Conservation (phyloP, 2,888 invertebrate genomes). For the Dynastes grantii region DNA sequence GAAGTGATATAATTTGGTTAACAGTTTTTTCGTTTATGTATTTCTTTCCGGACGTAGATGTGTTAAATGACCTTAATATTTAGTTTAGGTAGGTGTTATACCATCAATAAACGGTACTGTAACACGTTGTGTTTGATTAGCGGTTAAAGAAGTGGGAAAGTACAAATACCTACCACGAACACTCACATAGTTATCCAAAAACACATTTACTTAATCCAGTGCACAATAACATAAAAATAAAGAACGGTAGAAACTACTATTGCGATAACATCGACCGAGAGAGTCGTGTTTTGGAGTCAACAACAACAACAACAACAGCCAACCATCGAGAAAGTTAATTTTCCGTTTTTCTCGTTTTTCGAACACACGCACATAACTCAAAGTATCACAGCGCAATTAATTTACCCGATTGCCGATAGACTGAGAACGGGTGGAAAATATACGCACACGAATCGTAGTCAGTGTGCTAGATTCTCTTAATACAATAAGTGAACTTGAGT, state of each 20-base stretch:
- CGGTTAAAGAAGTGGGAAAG: background rate
- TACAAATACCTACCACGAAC: constrained; percentile 36
- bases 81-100: constrained; percentile 6
- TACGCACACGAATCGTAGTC: constrained; percentile 22
- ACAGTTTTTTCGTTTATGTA: too few relatives aligned
- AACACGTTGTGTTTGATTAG: constrained; percentile 10
- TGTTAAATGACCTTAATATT: constrained; percentile 26
- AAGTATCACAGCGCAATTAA: constrained; percentile 38
- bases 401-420: constrained; percentile 11
- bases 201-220: constrained; percentile 10
- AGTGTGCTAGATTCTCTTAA: constrained; percentile 43
- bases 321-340: constrained; percentile 31
- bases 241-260: constrained; percentile 13
- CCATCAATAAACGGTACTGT: constrained; percentile 12
- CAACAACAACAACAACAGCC: constrained; percentile 16
- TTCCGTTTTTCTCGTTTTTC: constrained; percentile 39
- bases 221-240: constrained; percentile 23
- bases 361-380: constrained; percentile 32
- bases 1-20: too few relatives aligned
- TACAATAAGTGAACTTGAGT: constrained; percentile 47
- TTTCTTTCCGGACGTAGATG: constrained; percentile 1
- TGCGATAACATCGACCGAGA: constrained; percentile 29
- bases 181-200: constrained; percentile 44
- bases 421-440: constrained; percentile 20
- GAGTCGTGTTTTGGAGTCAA: constrained; percentile 22